Base-by-base conservation (phyloP, 2,888 invertebrate species). In the Seira sanloemensis region DNA sequence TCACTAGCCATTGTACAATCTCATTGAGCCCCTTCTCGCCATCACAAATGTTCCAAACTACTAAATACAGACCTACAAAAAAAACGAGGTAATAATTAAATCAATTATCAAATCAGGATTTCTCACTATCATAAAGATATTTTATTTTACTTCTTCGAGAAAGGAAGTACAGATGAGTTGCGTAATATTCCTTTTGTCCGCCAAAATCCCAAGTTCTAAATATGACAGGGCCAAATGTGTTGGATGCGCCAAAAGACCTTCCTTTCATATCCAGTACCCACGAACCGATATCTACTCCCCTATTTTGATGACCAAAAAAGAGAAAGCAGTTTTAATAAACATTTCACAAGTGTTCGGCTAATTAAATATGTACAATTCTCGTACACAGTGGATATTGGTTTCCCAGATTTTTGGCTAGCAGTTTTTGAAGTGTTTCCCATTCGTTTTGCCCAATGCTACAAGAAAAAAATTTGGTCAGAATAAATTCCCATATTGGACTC, bases 121-220 rank as follows among this genome's bases (percentile, higher is more conserved):
- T 5, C 2, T 58, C 9, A 5, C 21, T 68, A 4, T 23, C 50
- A 71, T 86, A n/a, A n/a, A n/a, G n/a, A n/a, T n/a, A n/a, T n/a
- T n/a, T n/a, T n/a, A n/a, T n/a, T n/a, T n/a, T n/a, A 23, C 98
- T 97, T 16, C 99, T 93, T 84, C 97, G 96, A 0, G 98, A 98
- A 67, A 99, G 92, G 91, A 99, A 99, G 91, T 99, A 99, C 91
- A 99, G 98, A 93, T 99, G 99, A 0, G 99, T 99, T 0, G 98
- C 97, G 91, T 99, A 99, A 91, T 99, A 98, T 90, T 99, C 99
- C 90, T 95, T 95, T 92, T 98, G 99, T 0, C 99, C 99, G 2
- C 98, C 98, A 92, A 99, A 99, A 92, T 99, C 99, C 99, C 99
- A 99, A 0, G 99, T 99, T 76, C 98, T 92, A 92, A 97, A 97